Evolutionary conservation across 2,113 vertebrate genomes (phyloP), one percentile per base, ranked within the genome.

Genomic region (Parotia lawesii): DNA sequence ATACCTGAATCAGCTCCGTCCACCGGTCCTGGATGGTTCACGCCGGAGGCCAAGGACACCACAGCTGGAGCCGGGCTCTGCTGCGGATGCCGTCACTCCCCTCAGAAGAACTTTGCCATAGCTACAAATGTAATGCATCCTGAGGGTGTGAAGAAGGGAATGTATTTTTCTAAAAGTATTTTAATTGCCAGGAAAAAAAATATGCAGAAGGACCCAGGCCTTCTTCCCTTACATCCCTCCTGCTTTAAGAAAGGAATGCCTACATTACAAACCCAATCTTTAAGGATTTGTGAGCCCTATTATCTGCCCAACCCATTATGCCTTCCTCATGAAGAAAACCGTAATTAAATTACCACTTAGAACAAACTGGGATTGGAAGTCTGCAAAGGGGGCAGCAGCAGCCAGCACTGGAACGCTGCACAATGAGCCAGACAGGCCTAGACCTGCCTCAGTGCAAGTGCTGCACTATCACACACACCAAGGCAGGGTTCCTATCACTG

Each of bases 21-120:
- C 25, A 0, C 6, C 6, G 2, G 3, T 1, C 27, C 5, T 2
- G 11, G 9, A 3, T 0, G 35, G 29, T 1, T 29, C 54, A 4
- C 11, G 18, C 57, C 20, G 62, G 2, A 17, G 21, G 23, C 8
- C 76, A 15, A 17, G 51, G 57, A 4, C 37, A 9, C 25, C 23
- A 0, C 1, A 13, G 38, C 31, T 21, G 28, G 12, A 29, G 37
- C 17, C 1, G 2, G n/a, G 25, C 20, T 8, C 64, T 37, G 40
- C 44, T 17, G 45, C 22, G 16, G 16, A 45, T 24, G 45, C 64
- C 33, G 8, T 6, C 44, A 15, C 4, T 9, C 12, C 28, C 4
- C 18, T 6, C 29, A 35, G 44, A 67, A 29, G 22, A 53, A 10
- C 33, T 40, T 24, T 13, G 15, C 57, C 42, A 31, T 20, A 27